Evolutionary conservation across 2,888 invertebrate genomes (phyloP).

Genomic region (Nymphalis c-album): DNA sequence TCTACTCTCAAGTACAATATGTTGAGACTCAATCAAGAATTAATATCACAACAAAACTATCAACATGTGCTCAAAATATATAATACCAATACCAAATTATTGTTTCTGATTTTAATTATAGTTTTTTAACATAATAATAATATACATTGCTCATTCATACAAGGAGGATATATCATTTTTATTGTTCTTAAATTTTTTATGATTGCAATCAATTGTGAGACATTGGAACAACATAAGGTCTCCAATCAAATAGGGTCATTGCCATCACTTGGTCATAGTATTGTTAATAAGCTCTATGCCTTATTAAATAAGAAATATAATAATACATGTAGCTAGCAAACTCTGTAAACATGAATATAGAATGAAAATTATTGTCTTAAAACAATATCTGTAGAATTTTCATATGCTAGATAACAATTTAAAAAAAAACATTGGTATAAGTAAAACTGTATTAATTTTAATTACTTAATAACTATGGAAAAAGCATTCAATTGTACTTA

Average conservation of each 20-base stretch:
- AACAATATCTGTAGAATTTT: conserved; percentile 8
- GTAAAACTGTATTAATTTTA: no score
- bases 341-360: conserved; percentile 29
- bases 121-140: no score
- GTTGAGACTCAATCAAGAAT: no score
- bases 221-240: conserved; percentile 47
- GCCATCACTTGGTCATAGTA: conserved; percentile 37
- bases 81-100: no score
- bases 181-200: conserved; percentile 38
- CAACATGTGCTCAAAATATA: no score
- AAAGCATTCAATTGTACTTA: no score
- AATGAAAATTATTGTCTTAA: conserved; percentile 20
- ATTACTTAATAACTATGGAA: no score
- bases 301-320: conserved; percentile 22
- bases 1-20: no score
- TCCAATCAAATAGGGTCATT: conserved; percentile 51
- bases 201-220: conserved; percentile 46
- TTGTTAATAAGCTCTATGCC: conserved; percentile 32
- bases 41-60: no score
- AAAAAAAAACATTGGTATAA: no score
- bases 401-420: not conserved
- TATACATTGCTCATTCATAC: not conserved
- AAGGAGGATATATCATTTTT: conserved; percentile 1
- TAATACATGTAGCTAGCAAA: conserved; percentile 27
- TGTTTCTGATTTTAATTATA: no score